These are phyloP conservation scores for Phoebastria nigripes DNA, from an alignment of 2,797 vertebrate species.

Conservation along the genomic window DNA sequence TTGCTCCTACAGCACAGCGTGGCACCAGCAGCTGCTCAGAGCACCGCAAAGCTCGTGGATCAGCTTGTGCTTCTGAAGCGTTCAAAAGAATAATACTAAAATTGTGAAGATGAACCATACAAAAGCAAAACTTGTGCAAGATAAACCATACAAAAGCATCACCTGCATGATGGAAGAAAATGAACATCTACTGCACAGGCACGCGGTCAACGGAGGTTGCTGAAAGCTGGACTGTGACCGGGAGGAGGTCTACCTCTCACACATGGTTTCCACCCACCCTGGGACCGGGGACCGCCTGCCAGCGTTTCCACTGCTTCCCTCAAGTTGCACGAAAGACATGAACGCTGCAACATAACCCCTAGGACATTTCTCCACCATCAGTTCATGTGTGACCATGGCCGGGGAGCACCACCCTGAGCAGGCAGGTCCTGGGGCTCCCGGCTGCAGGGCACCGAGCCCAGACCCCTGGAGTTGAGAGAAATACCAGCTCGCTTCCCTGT, in stretches of 20 bases:
- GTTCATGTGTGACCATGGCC: background rate
- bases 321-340: accelerated
- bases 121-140: background rate
- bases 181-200: accelerated
- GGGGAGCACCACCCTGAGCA: background rate
- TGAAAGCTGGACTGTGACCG: background rate
- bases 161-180: background rate
- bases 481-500: accelerated
- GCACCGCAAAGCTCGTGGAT: background rate
- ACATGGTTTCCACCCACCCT: background rate
- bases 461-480: background rate
- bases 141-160: background rate
- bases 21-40: background rate
- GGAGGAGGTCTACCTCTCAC: background rate
- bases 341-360: background rate
- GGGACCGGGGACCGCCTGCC: background rate
- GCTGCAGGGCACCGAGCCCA: background rate
- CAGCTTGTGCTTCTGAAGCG: background rate
- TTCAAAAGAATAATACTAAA: background rate
- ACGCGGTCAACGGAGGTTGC: accelerated
- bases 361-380: background rate
- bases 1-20: accelerated
- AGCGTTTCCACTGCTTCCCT: background rate
- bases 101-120: background rate
- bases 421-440: background rate